A percentile compares a stretch with the other conserved stretches of the same genome.
Conservation (phyloP, 1,140 invertebrate species). For the Magallana ariakensis region DNA sequence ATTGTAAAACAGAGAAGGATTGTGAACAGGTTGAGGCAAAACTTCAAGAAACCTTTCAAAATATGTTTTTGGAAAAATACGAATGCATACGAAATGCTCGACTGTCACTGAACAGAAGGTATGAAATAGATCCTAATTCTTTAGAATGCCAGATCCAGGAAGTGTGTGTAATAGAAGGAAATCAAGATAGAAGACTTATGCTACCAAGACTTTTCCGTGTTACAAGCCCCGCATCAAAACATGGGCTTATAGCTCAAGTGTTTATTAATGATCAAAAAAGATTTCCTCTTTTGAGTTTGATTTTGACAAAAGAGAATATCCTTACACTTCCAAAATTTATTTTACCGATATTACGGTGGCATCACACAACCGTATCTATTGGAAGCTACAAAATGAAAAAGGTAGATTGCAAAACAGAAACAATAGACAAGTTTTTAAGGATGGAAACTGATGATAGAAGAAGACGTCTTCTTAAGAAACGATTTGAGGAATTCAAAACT, state of each 20-base stretch:
- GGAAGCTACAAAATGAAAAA: conserved; percentile 56
- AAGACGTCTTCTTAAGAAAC: conserved; percentile 46
- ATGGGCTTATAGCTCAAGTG: conserved; percentile 33
- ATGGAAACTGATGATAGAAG: conserved; percentile 37
- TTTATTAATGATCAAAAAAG: not conserved
- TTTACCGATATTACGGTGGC: conserved; percentile 53
- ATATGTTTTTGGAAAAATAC: not conserved
- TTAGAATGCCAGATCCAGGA: conserved; percentile 15
- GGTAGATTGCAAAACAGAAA: conserved; percentile 47
- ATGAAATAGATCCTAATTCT: not conserved
- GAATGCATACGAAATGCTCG: not conserved
- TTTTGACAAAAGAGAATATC: conserved; percentile 6
- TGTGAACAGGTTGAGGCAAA: not conserved
- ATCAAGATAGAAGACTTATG: not conserved
- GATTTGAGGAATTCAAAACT: conserved; percentile 52
- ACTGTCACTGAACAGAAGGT: not conserved
- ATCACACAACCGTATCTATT: conserved; percentile 39
- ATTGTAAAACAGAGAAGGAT: not conserved
- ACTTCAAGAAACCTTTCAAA: not conserved
- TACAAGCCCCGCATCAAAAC: not conserved
- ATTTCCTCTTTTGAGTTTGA: conserved; percentile 36
- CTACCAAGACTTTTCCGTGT: conserved; percentile 36
- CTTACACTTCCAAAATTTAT: conserved; percentile 48
- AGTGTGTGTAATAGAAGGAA: not conserved
- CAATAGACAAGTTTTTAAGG: conserved; percentile 50